Base-by-base conservation (phyloP, 1,140 invertebrate genomes). In the Popillia japonica region DNA sequence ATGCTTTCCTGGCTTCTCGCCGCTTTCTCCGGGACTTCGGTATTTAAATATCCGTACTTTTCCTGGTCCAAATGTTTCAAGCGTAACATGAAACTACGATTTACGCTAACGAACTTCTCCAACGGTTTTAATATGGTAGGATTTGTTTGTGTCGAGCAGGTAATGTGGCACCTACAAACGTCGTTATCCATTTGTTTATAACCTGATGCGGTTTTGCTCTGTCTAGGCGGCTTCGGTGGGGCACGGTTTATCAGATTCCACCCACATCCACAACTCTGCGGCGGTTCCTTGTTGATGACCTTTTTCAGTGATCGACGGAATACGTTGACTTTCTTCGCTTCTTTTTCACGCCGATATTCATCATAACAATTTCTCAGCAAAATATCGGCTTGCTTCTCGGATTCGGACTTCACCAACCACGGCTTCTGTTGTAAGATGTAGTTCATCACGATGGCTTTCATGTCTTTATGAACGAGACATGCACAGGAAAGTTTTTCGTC, bases 1-100 rank as follows among this genome's bases (percentile, higher is more conserved):
- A 48, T 48, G 44, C 10, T 48, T 6, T 48, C 44, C 44, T 48
- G 10, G 44, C n/a, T 48, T n/a, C 3, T 48, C 3, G 10, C 9
- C 9, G 44, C 10, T n/a, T 48, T 48, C 3, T 3, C 7, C 9
- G 61, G 14, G 10, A n/a, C 17, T 3, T 22, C 20, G 6, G 14
- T 68, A 3, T 68, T 17, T 17, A 68, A 68, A 68, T 68, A 10
- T 9, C 34, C 34, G n/a, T 34, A 73, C 17, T 73, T 73, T 40
- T n/a, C 23, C 22, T 73, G 8, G n/a, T 73, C 34, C 72, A 73
- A 7, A 73, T 73, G 72, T 17, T 73, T 73, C 72, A 73, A 9
- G 6, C 40, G 9, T 14, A 73, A 40, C 11, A 17, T n/a, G 27
- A 73, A 73, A 73, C 72, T 73, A 8, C 72, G 20, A 73, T 73